Base-by-base conservation (phyloP, 2,113 vertebrate species). In the Engystomops pustulosus region DNA sequence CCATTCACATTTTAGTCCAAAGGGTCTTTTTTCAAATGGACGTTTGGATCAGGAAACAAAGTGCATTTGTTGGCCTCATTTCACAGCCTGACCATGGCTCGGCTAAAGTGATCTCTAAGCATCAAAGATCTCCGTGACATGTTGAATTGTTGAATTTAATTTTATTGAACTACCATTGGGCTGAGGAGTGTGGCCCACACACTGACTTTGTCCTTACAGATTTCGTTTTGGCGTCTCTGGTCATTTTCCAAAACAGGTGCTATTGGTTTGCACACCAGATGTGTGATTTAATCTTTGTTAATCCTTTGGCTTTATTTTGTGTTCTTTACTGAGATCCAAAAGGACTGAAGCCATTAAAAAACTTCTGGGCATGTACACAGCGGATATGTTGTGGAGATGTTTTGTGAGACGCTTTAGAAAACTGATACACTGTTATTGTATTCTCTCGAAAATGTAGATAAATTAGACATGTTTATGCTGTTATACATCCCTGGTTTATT, bases 251-350 rank as follows among this genome's bases (percentile, higher is more conserved):
- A 55, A 55, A 55, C 53, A 55, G 53, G 7, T 55, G 20, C 53
- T 55, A 55, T 55, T 55, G 53, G 53, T 23, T 55, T 55, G 20
- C 53, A 55, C n/a, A 23, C 53, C 20, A 23, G 53, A 55, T 55
- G 53, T 55, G 53, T 55, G 9, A 55, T 55, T 23, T 55, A 55
- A 55, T 55, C 53, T 55, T 55, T 55, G 53, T 23, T 55, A 55
- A 55, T 55, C 53, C 53, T 55, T 55, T 10, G 53, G 53, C 53
- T 55, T 55, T 55, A 60, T 60, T 25, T 25, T 60, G 55, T 60
- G 10, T 60, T 60, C 23, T 5, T 60, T 60, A 60, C 27, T 60
- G 11, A 25, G 27, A 60, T 60, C 55, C 55, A 60, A 60, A n/a
- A 11, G 55, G 23, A 60, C 23, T 27, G 55, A 60, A 60, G 25